Evolutionary conservation across 1,140 invertebrate species (phyloP).

Genomic region (Drosophila watanabei): DNA sequence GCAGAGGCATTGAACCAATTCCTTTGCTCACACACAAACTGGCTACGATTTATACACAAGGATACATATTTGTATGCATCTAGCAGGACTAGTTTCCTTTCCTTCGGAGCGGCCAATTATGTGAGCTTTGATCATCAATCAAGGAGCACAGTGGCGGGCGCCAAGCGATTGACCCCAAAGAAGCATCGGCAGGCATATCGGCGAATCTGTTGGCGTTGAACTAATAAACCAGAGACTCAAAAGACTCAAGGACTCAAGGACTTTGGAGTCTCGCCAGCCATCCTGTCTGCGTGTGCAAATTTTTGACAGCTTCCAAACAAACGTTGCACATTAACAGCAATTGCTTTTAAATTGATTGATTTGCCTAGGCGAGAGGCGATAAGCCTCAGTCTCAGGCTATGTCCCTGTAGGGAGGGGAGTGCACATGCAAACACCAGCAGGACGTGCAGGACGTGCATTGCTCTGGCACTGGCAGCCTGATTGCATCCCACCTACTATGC

Average conservation of each 20-base stretch:
- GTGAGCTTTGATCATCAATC: slow-evolving; percentile 59
- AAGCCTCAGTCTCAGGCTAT: slow-evolving; percentile 35
- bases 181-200: slow-evolving; percentile 43
- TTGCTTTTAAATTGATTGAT: slow-evolving; percentile 84
- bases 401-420: slow-evolving; percentile 7
- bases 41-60: slow-evolving; percentile 14
- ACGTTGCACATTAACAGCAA: slow-evolving; percentile 82
- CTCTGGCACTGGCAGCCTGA: slow-evolving; percentile 68
- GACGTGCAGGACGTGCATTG: slow-evolving; percentile 53
- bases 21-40: slow-evolving; percentile 16
- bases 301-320: slow-evolving; percentile 80
- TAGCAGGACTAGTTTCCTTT: slow-evolving; percentile 37
- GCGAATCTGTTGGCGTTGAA: slow-evolving; percentile 48
- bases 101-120: slow-evolving; percentile 37
- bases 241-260: slow-evolving; percentile 26
- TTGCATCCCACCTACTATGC: slow-evolving; percentile 49
- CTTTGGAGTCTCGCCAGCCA: slow-evolving; percentile 5
- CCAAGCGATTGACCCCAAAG: slow-evolving; percentile 59
- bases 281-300: slow-evolving; percentile 43
- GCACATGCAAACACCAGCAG: slow-evolving; percentile 57
- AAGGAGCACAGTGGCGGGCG: slow-evolving; percentile 28
- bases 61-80: slow-evolving; percentile 13
- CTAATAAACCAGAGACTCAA: slow-evolving; percentile 53
- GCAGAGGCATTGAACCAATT: slow-evolving; percentile 30
- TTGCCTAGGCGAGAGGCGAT: slow-evolving; percentile 66